Conservation (phyloP, 2,797 vertebrate species). For the Acanthurus lineatus region DNA sequence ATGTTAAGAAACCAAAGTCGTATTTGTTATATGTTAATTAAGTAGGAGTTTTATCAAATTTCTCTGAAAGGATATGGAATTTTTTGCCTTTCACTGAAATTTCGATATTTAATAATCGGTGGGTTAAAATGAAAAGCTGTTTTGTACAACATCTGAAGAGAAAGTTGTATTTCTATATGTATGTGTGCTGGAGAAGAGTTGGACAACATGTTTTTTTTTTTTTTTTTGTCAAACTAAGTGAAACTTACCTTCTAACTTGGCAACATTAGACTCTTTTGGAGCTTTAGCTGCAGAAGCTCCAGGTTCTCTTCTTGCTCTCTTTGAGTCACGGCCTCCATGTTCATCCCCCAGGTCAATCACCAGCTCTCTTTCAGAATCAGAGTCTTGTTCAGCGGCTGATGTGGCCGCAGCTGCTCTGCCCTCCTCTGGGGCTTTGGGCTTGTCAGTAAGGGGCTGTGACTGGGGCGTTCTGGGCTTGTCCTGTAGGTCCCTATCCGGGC, state of each 20-base stretch:
- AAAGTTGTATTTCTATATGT: too few species aligned
- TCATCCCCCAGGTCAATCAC: constrained; percentile 98
- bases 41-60: too few species aligned
- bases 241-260: constrained; percentile 90
- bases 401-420: constrained; percentile 82
- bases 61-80: too few species aligned
- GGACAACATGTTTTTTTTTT: background rate
- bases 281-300: constrained; percentile 67
- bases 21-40: too few species aligned
- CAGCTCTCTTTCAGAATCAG: constrained; percentile 96
- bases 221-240: background rate
- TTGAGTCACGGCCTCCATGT: constrained; percentile 90
- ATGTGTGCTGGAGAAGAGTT: background rate
- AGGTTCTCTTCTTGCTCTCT: constrained; percentile 90
- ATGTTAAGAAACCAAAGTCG: too few species aligned
- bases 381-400: constrained; percentile 88
- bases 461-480: constrained; percentile 89
- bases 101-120: too few species aligned
- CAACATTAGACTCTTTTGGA: constrained; percentile 85
- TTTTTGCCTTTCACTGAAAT: too few species aligned
- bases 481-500: constrained; percentile 87
- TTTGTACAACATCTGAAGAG: too few species aligned
- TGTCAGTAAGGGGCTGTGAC: constrained; percentile 86
- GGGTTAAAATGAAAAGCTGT: too few species aligned
- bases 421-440: constrained; percentile 90